Evolutionary conservation across 2,888 invertebrate species (phyloP).

Genomic region (Dusona sp.): DNA sequence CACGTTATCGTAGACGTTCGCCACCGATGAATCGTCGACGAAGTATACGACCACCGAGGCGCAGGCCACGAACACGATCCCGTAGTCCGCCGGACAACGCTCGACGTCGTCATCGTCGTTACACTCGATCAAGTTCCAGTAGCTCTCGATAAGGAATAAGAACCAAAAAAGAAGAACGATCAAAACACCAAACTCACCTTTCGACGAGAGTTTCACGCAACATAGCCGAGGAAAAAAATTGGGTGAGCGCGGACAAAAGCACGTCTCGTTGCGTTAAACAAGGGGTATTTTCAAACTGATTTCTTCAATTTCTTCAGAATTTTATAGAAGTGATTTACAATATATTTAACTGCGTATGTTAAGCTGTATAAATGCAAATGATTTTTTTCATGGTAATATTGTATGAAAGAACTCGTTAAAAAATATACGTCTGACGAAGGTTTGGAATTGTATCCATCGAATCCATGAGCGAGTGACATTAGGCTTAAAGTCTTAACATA

Average conservation of each 20-base stretch:
- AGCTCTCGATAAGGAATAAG: conserved; percentile 87
- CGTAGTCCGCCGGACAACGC: conserved; percentile 85
- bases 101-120: conserved; percentile 88
- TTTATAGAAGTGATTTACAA: background rate
- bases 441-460: background rate
- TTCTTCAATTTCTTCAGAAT: background rate
- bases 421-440: background rate
- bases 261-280: background rate
- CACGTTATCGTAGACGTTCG: conserved; percentile 83
- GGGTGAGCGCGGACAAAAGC: background rate
- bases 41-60: conserved; percentile 87
- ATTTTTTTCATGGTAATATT: background rate
- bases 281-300: background rate
- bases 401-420: background rate
- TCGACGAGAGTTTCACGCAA: conserved; percentile 8
- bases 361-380: background rate
- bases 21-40: conserved; percentile 86
- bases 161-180: conserved; percentile 6
- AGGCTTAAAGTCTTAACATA: background rate
- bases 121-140: conserved; percentile 91
- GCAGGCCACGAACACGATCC: conserved; percentile 87
- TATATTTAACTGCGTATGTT: background rate
- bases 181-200: background rate
- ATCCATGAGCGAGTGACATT: background rate
- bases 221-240: background rate